Percentiles rank a stretch among this genome's conserved stretches.
Conservation (phyloP, 2,113 vertebrate genomes). For the Suncus etruscus region DNA sequence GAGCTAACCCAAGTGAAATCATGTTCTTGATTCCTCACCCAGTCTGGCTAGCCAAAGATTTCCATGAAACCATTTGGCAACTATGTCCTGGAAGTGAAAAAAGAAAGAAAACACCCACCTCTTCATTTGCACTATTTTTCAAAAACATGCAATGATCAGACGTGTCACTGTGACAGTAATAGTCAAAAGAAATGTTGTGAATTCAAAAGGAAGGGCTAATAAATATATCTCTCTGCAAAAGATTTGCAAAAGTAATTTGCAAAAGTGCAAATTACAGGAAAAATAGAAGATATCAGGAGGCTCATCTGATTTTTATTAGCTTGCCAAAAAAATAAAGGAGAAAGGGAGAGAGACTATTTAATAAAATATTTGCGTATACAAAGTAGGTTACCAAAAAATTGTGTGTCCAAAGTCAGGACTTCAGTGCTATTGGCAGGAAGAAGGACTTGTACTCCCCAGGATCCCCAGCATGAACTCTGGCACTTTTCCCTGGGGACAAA, state of each 20-base stretch:
- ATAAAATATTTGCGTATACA: background rate
- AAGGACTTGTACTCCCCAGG: background rate
- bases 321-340: background rate
- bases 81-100: background rate
- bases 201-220: background rate
- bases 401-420: background rate
- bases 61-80: background rate
- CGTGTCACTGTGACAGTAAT: background rate
- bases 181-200: background rate
- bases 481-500: background rate
- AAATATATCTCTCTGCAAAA: background rate
- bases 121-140: background rate
- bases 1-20: constrained; percentile 68
- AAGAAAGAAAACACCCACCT: background rate
- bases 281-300: background rate
- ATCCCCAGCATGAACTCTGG: background rate
- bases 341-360: background rate
- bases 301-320: constrained; percentile 1
- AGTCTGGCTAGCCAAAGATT: background rate
- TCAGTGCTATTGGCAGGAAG: background rate
- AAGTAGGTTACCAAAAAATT: background rate
- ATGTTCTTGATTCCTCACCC: constrained; percentile 19
- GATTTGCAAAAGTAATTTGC: too few species aligned
- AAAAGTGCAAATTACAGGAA: background rate
- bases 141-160: background rate